phyloP scores from a whole-genome alignment of 2,113 vertebrate genomes.

The Oryzias melastigma region DNA sequence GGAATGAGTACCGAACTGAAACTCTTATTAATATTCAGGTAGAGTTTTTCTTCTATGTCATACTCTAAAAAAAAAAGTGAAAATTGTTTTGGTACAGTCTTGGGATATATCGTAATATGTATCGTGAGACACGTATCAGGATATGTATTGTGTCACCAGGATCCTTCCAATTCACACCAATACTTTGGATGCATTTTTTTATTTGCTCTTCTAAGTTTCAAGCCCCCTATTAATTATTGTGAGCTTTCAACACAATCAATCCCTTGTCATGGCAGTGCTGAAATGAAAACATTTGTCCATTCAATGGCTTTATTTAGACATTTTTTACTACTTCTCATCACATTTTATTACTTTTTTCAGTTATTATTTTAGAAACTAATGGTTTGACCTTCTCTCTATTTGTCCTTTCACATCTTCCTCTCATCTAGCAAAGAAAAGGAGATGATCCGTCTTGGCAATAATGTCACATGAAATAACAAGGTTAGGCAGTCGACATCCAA shows the following conservation, averaged over 20 bases:
- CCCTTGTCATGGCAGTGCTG: neutral
- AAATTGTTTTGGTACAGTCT: too few relatives aligned
- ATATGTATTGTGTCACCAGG: too few relatives aligned
- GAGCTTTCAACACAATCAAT: constrained; percentile 11
- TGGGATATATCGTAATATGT: too few relatives aligned
- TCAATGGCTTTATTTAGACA: neutral
- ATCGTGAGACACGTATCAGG: too few relatives aligned
- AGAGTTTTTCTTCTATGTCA: too few relatives aligned
- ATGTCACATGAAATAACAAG: constrained; percentile 48
- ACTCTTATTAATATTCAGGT: too few relatives aligned
- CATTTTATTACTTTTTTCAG: neutral
- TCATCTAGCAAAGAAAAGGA: neutral
- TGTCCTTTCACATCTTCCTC: neutral
- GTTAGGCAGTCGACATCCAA: constrained; percentile 17
- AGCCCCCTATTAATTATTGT: constrained; percentile 33
- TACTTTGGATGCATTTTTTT: constrained; percentile 9
- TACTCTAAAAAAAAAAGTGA: too few relatives aligned
- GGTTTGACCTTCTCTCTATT: neutral
- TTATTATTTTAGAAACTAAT: neutral
- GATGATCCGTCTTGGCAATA: constrained; percentile 31
- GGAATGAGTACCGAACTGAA: too few relatives aligned
- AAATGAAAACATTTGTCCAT: neutral
- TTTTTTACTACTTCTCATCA: too few relatives aligned
- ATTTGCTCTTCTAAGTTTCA: constrained; percentile 5
- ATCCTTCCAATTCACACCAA: too few relatives aligned